Evolutionary conservation across 2,888 invertebrate genomes (phyloP).

Genomic region (Spisula subtruncata): DNA sequence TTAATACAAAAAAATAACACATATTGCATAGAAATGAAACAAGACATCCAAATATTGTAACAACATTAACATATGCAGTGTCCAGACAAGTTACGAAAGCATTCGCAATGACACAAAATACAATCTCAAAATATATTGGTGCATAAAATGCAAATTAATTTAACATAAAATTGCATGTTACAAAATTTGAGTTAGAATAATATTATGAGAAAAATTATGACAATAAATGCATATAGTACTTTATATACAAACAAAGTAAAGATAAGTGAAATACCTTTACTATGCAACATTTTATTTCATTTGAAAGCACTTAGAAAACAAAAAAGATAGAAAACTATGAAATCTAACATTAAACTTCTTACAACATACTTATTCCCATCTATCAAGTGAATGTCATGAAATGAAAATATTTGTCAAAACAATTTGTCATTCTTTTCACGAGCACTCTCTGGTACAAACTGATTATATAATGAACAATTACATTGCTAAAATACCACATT

Average conservation of each 20-base stretch:
- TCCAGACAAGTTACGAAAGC: too few relatives aligned
- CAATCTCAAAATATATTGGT: too few relatives aligned
- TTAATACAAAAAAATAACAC: too few relatives aligned
- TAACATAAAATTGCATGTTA: too few relatives aligned
- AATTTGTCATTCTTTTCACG: constrained; percentile 15
- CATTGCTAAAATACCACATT: constrained; percentile 1
- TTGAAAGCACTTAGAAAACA: constrained; percentile 20
- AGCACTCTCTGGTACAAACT: not conserved
- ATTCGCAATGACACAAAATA: too few relatives aligned
- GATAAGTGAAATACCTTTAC: not conserved
- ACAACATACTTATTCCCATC: not conserved
- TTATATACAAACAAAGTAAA: not conserved
- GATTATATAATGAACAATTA: constrained; percentile 8
- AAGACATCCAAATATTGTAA: too few relatives aligned
- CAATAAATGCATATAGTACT: too few relatives aligned
- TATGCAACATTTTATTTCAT: not conserved
- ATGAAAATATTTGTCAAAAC: constrained; percentile 18
- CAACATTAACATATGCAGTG: too few relatives aligned
- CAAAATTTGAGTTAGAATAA: too few relatives aligned
- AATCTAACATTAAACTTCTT: constrained; percentile 25
- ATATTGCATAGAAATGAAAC: too few relatives aligned
- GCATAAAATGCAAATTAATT: too few relatives aligned
- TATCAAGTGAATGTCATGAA: not conserved
- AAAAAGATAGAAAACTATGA: not conserved
- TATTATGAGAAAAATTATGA: too few relatives aligned